Base-by-base conservation (phyloP, 2,888 invertebrate species). In the Conistra vaccinii region DNA sequence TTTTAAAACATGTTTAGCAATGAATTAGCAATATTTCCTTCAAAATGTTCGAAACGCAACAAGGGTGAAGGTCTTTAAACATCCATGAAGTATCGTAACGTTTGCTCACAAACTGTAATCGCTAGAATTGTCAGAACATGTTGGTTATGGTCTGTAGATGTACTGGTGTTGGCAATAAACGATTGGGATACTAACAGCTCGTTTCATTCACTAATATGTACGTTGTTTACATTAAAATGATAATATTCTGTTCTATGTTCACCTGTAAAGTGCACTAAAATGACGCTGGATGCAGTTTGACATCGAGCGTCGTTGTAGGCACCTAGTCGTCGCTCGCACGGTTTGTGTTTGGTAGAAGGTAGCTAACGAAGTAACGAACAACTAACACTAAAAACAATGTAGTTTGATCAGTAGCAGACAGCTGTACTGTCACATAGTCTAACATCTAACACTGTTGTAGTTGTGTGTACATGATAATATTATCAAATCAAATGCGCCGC, bases 151-250 rank as follows among this genome's bases (percentile, higher is more conserved):
- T 70, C 12, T 74, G 48, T 61, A 69, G 60, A 61, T 73, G 48
- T 75, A 69, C 12, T 83, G 77, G 68, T 77, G 71, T 77, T 77
- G 78, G 77, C 53, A 93, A 93, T 93, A 93, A 93, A 93, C 61
- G 85, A 83, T 79, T 93, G 88, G 81, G 80, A 88, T 87, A 92
- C 91, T 94, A 94, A 94, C 92, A 73, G 93, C 93, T 94, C 82
- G 93, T 94, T 94, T 94, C 87, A 93, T 93, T 93, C 84, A 87
- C 88, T 91, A 80, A 80, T 66, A 61, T 61, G 45, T 68, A 62
- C 53, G 17, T 12, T 23, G 23, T 65, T 45, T 48, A 58, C 26
- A 53, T 35, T 26, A 4, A 26, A 32, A 29, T 4, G 1, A 23
- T 60, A 3, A 39, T 32, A 57, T 26, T 61, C 1, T 12, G 4